A percentile compares a stretch with the other conserved stretches of the same genome.
phyloP scores from a whole-genome alignment of 2,797 vertebrate species.

The Rhinophrynus dorsalis region DNA sequence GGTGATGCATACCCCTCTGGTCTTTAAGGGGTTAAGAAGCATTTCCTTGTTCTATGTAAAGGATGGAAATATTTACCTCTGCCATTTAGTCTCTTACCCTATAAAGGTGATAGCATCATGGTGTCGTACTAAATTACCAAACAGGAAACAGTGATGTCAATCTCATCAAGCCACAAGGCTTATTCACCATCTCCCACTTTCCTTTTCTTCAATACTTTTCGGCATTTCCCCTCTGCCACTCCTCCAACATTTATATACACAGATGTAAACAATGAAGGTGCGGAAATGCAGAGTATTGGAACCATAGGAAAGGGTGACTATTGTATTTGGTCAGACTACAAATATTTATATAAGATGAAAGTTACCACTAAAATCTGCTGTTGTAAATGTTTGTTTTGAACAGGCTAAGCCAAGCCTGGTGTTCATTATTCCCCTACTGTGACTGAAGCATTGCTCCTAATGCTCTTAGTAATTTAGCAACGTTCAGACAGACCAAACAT shows the following conservation, averaged over 20 bases:
- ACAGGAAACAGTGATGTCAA: slow-evolving; percentile 59
- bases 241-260: slow-evolving; percentile 14
- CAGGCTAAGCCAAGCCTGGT: no score
- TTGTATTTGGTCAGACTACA: no score
- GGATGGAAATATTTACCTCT: not conserved
- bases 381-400: no score
- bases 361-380: no score
- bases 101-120: slow-evolving; percentile 21
- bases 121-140: slow-evolving; percentile 32
- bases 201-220: slow-evolving; percentile 13
- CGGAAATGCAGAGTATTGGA: slow-evolving; percentile 4
- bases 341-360: no score
- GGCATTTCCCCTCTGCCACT: slow-evolving; percentile 1
- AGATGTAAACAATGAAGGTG: not conserved
- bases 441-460: no score
- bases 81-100: slow-evolving; percentile 18
- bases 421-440: no score
- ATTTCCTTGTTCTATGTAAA: slow-evolving; percentile 29
- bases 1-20: no score
- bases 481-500: no score
- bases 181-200: slow-evolving; percentile 19
- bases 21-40: no score
- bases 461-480: no score
- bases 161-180: slow-evolving; percentile 50
- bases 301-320: no score